Evolutionary conservation across 1,140 invertebrate species (phyloP).

Genomic region (Lordiphosa clarofinis): DNA sequence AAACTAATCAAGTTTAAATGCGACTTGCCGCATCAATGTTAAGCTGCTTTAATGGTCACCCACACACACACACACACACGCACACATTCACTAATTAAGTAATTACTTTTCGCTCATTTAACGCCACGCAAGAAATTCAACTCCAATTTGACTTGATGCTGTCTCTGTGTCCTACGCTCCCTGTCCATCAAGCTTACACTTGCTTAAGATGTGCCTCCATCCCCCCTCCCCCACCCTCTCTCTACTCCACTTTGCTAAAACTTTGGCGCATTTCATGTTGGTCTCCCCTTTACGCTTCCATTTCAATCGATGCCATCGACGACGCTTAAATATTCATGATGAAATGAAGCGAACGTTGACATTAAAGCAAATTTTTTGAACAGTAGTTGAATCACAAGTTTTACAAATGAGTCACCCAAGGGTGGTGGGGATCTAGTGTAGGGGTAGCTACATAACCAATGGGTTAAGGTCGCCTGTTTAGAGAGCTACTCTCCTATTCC

Average conservation of each 20-base stretch:
- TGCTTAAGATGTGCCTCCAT: conserved; percentile 11
- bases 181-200: conserved; percentile 62
- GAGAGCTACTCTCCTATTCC: too few species aligned
- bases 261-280: conserved; percentile 53
- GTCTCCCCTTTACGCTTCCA: background rate
- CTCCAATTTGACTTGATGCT: conserved; percentile 68
- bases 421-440: too few species aligned
- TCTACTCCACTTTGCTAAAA: conserved; percentile 5
- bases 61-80: conserved; percentile 16
- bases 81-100: conserved; percentile 65
- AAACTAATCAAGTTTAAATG: conserved; percentile 77
- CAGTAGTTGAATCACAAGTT: conserved; percentile 19
- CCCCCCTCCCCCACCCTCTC: background rate
- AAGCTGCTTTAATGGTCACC: conserved; percentile 60
- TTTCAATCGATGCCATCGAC: conserved; percentile 71
- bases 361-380: conserved; percentile 7
- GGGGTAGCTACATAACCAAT: background rate
- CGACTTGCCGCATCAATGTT: conserved; percentile 47
- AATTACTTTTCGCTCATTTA: conserved; percentile 77
- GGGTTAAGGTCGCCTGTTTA: background rate
- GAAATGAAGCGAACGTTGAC: conserved; percentile 39
- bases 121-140: conserved; percentile 56
- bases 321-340: conserved; percentile 75
- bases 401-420: conserved; percentile 4
- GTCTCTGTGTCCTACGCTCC: conserved; percentile 16